These are phyloP conservation scores for Zonotrichia albicollis DNA, from an alignment of 2,797 vertebrate species.

Conservation along the genomic window DNA sequence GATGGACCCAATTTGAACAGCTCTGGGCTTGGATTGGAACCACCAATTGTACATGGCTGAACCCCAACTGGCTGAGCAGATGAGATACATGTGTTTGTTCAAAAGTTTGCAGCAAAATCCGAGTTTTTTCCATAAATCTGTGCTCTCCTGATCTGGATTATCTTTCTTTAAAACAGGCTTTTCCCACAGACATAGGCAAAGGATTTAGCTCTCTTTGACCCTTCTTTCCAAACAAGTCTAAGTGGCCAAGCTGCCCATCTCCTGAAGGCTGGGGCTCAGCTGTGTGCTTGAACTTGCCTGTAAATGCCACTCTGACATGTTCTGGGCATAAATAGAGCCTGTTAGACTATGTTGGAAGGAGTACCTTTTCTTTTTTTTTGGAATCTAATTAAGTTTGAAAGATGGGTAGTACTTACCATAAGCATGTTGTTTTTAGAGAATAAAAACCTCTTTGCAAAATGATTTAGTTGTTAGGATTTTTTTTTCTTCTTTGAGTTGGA, in stretches of 20 bases:
- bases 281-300: not conserved
- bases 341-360: constrained; percentile 6
- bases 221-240: not conserved
- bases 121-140: not conserved
- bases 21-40: not conserved
- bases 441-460: constrained; percentile 49
- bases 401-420: constrained; percentile 8
- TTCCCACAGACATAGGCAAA: not conserved
- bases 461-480: constrained; percentile 34
- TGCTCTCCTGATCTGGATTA: not conserved
- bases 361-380: not conserved
- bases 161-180: not conserved
- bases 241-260: not conserved
- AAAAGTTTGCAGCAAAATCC: not conserved
- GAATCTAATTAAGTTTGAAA: constrained; percentile 13
- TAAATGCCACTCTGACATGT: not conserved
- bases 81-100: not conserved
- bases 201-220: not conserved
- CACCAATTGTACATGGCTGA: not conserved
- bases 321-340: constrained; percentile 12
- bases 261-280: not conserved
- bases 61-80: not conserved
- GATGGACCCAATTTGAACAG: not conserved
- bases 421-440: constrained; percentile 49
- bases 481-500: not conserved